phyloP scores from a whole-genome alignment of 2,113 vertebrate species.

The Meleagris gallopavo region DNA sequence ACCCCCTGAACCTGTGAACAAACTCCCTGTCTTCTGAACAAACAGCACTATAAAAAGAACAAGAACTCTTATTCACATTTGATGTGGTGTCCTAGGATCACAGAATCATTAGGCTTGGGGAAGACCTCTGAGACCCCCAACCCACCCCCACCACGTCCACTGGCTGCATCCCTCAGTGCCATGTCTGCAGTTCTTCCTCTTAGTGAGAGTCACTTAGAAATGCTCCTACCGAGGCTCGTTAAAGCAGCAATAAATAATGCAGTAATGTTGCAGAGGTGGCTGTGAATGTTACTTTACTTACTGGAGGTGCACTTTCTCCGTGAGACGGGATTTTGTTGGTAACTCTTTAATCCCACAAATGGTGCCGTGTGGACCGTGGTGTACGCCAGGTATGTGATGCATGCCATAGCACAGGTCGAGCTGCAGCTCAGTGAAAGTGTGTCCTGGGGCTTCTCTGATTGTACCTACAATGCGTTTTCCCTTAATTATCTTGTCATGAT shows the following conservation, averaged over 20 bases:
- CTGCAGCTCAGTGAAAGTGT: neutral
- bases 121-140: neutral
- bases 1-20: no score
- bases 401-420: neutral
- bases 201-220: neutral
- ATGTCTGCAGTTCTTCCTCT: neutral
- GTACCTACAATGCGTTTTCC: neutral
- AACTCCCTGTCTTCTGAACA: neutral
- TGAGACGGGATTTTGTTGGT: neutral
- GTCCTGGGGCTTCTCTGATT: slow-evolving; percentile 1
- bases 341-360: neutral
- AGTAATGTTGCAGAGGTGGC: neutral
- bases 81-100: neutral
- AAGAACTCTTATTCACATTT: rapidly evolving
- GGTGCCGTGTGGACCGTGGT: rapidly evolving
- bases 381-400: rapidly evolving
- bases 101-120: neutral
- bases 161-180: no score
- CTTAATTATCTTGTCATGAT: slow-evolving; percentile 37
- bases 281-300: neutral
- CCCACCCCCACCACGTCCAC: no score
- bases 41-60: neutral
- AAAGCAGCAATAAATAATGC: slow-evolving; percentile 42
- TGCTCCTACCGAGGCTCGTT: neutral
- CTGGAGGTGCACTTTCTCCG: neutral